Base-by-base conservation (phyloP, 2,113 vertebrate species). In the Phrynocephalus versicolor region DNA sequence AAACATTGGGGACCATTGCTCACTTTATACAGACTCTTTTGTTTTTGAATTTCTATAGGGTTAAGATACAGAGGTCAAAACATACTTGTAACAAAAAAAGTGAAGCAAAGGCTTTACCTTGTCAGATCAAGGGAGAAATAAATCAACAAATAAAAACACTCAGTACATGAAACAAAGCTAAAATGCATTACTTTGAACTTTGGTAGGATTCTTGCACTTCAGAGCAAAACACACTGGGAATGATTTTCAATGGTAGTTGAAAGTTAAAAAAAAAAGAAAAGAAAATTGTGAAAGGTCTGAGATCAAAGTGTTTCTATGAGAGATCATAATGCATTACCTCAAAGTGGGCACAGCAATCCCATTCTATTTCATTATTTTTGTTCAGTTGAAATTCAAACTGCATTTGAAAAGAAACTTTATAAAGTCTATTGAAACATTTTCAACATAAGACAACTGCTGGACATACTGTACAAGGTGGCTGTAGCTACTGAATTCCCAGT, bases 131-230 rank as follows among this genome's bases (percentile, higher is more conserved):
- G 55, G 18, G 7, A 51, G 74, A 67, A 84, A 76, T 67, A 2
- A n/a, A n/a, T 7, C 76, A 89, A 80, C 73, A 80, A 87, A 67
- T 23, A 76, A 72, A 88, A 81, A 64, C 73, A 65, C 27, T 78
- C 73, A 41, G 21, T 65, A 33, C n/a, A 0, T 21, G 69, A 83
- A 81, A 8, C 0, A 89, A 67, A 79, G 30, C 25, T 64, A 51
- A 60, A 67, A 87, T 70, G 2, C 7, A 71, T 85, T 51, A 33
- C 7, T 45, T 83, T 33, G 76, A 75, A 6, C 1, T 88, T 39
- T 85, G 76, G 3, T 79, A 71, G 0, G 0, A 25, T 14, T 69
- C 83, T 79, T 85, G n/a, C 21, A 0, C 35, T 77, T 58, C 37
- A 39, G 45, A 86, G 58, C 2, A 27, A 88, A 86, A 87, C 76